phyloP scores from a whole-genome alignment of 2,113 vertebrate genomes.

The Lepisosteus osseus region DNA sequence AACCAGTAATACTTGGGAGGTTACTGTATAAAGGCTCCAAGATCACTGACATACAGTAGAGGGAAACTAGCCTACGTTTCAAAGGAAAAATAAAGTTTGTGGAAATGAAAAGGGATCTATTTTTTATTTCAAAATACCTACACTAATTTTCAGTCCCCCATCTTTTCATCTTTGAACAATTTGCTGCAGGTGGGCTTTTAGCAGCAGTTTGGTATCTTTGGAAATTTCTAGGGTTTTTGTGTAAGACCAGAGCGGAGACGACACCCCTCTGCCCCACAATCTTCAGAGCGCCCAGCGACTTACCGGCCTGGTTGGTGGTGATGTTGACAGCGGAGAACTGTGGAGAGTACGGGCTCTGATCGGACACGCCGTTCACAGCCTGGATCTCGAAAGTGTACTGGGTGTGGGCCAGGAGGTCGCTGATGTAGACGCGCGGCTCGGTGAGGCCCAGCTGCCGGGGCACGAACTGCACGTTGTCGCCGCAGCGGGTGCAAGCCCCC shows the following conservation, averaged over 20 bases:
- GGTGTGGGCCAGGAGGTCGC: conserved; percentile 88
- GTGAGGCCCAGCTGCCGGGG: conserved; percentile 89
- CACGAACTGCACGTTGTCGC: conserved; percentile 88
- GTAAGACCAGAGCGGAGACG: background rate
- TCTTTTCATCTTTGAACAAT: no score
- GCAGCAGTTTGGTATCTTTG: no score
- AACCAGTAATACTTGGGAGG: no score
- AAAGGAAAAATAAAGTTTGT: no score
- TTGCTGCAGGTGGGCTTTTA: no score
- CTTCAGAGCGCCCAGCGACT: conserved; percentile 38
- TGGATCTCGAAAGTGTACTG: conserved; percentile 97
- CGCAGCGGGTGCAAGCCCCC: conserved; percentile 83
- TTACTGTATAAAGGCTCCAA: no score
- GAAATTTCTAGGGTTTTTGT: background rate
- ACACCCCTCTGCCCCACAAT: background rate
- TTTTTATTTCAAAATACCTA: no score
- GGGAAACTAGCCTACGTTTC: no score
- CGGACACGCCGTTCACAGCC: conserved; percentile 88
- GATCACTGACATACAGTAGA: no score
- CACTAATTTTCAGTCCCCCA: no score
- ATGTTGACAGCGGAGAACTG: conserved; percentile 89
- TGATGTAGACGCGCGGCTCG: conserved; percentile 78
- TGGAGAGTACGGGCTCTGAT: conserved; percentile 88
- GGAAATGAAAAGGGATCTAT: no score
- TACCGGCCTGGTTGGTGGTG: conserved; percentile 96